Evolutionary conservation across 2,113 vertebrate species (phyloP).

Genomic region (Dendropsophus ebraccatus): DNA sequence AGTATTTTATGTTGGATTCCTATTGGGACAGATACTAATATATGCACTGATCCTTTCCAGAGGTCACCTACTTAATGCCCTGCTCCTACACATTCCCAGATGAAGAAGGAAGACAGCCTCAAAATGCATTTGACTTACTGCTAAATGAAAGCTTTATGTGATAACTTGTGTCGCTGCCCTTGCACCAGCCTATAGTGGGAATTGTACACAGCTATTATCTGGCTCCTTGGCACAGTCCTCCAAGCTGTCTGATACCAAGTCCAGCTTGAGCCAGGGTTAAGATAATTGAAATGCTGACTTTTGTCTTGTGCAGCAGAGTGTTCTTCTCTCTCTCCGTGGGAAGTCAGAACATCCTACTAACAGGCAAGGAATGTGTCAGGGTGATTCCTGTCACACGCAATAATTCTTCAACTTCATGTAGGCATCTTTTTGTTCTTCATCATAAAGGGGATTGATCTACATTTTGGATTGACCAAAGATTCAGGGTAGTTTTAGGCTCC

Average conservation of each 20-base stretch:
- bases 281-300: constrained; percentile 24
- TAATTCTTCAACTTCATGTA: background rate
- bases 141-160: background rate
- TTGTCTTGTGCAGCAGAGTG: constrained; percentile 21
- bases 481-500: no score
- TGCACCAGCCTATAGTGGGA: background rate
- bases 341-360: constrained; percentile 17
- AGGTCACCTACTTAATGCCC: background rate
- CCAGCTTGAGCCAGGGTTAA: constrained; percentile 5
- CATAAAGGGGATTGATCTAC: no score
- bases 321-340: constrained; percentile 16
- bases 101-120: background rate
- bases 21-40: background rate
- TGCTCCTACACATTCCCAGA: background rate
- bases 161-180: background rate
- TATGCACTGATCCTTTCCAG: background rate
- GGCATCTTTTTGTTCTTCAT: background rate
- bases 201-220: background rate
- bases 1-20: background rate
- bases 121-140: background rate
- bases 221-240: background rate
- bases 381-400: constrained; percentile 28
- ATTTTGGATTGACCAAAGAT: no score
- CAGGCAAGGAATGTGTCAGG: constrained; percentile 27
- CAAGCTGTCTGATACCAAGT: background rate